A percentile compares a stretch with the other conserved stretches of the same genome.
Conservation (phyloP, 1,140 invertebrate genomes). For the Teleopsis dalmanni region DNA sequence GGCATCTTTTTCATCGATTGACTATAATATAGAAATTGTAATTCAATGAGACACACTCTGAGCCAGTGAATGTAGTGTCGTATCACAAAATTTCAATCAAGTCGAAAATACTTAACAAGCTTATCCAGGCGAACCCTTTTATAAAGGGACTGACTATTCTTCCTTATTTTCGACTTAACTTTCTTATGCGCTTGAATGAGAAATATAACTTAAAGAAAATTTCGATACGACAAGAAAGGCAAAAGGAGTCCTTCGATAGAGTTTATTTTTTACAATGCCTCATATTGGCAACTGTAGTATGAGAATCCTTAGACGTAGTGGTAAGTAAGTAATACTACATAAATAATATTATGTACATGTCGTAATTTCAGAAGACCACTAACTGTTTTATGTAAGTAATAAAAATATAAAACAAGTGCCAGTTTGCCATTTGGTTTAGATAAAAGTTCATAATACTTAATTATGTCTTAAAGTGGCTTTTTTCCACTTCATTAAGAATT, state of each 20-base stretch:
- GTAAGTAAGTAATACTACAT: too few relatives aligned
- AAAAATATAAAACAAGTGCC: constrained; percentile 12
- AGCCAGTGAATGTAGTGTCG: background rate
- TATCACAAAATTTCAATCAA: background rate
- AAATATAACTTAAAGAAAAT: constrained; percentile 7
- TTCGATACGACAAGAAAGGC: background rate
- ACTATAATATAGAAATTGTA: constrained; percentile 18
- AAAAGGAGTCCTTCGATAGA: too few relatives aligned
- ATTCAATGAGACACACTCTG: background rate
- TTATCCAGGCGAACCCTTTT: too few relatives aligned
- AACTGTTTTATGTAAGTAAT: constrained; percentile 14
- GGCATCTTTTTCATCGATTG: constrained; percentile 17
- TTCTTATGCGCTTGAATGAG: background rate
- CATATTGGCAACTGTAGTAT: too few relatives aligned
- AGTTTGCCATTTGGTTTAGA: background rate
- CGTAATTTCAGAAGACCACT: constrained; percentile 7
- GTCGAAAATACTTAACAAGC: background rate
- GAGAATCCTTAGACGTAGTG: too few relatives aligned
- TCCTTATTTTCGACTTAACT: too few relatives aligned
- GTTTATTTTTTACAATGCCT: too few relatives aligned
- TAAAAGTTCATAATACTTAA: background rate
- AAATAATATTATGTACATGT: background rate
- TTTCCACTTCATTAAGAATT: background rate
- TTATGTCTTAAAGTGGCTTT: background rate
- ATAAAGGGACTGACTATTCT: too few relatives aligned